phyloP scores from a whole-genome alignment of 1,140 invertebrate genomes.

The Drosophila teissieri region DNA sequence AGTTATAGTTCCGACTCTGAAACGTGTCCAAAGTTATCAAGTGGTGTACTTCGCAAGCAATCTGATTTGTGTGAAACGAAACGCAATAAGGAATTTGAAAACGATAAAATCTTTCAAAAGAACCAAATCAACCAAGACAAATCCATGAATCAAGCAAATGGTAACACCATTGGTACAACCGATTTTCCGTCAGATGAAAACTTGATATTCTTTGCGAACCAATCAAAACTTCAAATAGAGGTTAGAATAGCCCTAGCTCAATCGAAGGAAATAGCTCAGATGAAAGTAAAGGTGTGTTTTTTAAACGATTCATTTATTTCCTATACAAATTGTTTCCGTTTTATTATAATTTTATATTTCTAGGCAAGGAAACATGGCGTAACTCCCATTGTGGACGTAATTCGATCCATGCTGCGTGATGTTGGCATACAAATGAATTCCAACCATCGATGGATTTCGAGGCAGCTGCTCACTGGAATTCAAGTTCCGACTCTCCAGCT shows the following conservation, averaged over 20 bases:
- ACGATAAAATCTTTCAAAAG: slow-evolving; percentile 31
- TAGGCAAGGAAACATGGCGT: slow-evolving; percentile 34
- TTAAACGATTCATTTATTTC: not conserved
- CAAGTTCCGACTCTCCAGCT: slow-evolving; percentile 23
- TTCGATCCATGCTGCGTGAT: slow-evolving; percentile 37
- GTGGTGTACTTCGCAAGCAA: slow-evolving; percentile 26
- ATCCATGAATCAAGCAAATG: slow-evolving; percentile 16
- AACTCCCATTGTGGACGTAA: slow-evolving; percentile 39
- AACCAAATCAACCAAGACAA: slow-evolving; percentile 27
- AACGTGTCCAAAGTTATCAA: slow-evolving; percentile 76
- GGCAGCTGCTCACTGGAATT: slow-evolving; percentile 49
- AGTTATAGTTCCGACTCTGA: slow-evolving; percentile 90
- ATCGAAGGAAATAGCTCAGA: slow-evolving; percentile 95
- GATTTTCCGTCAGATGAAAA: slow-evolving; percentile 21
- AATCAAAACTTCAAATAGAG: slow-evolving; percentile 94
- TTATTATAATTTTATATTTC: not conserved
- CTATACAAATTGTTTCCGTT: not conserved
- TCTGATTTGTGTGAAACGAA: slow-evolving; percentile 18
- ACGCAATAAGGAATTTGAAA: slow-evolving; percentile 23
- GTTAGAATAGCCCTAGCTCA: slow-evolving; percentile 95
- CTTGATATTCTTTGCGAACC: slow-evolving; percentile 90
- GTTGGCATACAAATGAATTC: slow-evolving; percentile 44
- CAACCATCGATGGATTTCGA: slow-evolving; percentile 50
- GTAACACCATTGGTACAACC: slow-evolving; percentile 3
- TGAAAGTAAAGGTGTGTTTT: slow-evolving; percentile 93